These are phyloP conservation scores for Nephrotoma guestfalica DNA, from an alignment of 2,888 invertebrate species.

Conservation along the genomic window DNA sequence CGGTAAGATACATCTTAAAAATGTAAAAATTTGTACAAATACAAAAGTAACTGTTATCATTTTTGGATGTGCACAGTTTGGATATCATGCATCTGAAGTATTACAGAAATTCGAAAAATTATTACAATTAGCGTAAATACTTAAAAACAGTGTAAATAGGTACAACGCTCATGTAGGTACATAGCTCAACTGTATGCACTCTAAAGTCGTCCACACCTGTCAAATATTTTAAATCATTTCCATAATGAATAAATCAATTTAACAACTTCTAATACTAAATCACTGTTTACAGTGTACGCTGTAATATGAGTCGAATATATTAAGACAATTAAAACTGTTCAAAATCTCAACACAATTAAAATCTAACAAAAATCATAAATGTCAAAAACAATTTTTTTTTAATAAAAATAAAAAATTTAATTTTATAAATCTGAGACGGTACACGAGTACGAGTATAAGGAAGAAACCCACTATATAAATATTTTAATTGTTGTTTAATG, in stretches of 20 bases:
- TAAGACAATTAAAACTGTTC: neutral
- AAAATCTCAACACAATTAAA: neutral
- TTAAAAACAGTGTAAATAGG: too few species aligned
- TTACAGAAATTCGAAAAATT: too few species aligned
- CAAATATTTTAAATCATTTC: neutral
- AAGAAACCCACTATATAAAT: neutral
- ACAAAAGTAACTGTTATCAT: too few species aligned
- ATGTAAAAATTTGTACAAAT: too few species aligned
- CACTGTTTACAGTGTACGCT: neutral
- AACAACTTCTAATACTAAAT: neutral
- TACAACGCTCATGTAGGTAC: too few species aligned
- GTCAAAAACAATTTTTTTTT: neutral
- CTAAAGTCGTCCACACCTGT: too few species aligned
- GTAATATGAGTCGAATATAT: neutral
- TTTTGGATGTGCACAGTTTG: too few species aligned
- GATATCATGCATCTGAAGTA: too few species aligned
- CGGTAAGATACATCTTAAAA: too few species aligned
- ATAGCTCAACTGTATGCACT: too few species aligned
- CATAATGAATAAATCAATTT: neutral
- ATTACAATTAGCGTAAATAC: too few species aligned
- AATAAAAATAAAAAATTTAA: neutral
- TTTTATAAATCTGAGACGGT: neutral
- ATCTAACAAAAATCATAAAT: neutral
- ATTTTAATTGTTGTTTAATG: neutral
- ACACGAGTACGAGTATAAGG: neutral